Conservation (phyloP, 2,113 vertebrate genomes). For the Lamprotornis superbus region DNA sequence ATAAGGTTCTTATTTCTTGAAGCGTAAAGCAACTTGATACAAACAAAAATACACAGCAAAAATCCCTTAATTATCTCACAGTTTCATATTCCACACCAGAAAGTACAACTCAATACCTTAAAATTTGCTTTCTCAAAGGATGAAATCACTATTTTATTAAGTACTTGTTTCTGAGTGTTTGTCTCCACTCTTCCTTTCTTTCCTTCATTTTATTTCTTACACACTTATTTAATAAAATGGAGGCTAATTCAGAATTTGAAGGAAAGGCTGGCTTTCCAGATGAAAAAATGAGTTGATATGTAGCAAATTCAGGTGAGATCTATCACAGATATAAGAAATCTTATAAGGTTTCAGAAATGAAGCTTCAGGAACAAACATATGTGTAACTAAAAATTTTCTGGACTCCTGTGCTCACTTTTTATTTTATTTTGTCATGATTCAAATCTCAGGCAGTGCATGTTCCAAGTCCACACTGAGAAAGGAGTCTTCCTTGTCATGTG, state of each 20-base stretch:
- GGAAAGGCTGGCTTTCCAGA: neutral
- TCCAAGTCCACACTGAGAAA: neutral
- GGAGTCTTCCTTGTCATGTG: neutral
- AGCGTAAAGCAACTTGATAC: slow-evolving; percentile 48
- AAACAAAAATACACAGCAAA: slow-evolving; percentile 53
- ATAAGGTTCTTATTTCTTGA: slow-evolving; percentile 66
- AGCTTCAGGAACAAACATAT: neutral
- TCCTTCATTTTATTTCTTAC: neutral
- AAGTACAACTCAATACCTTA: neutral
- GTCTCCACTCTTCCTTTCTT: neutral
- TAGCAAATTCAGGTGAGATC: neutral
- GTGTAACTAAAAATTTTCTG: neutral
- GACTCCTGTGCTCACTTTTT: neutral
- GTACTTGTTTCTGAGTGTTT: neutral
- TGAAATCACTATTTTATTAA: neutral
- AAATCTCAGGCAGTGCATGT: neutral
- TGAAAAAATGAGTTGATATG: neutral
- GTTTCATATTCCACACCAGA: slow-evolving; percentile 24
- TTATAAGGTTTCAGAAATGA: neutral
- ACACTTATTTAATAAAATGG: neutral
- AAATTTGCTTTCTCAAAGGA: neutral
- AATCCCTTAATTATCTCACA: slow-evolving; percentile 47
- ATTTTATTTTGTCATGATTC: neutral
- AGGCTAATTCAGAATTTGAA: neutral
- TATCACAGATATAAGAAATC: neutral